Evolutionary conservation across 2,888 invertebrate genomes (phyloP).

Genomic region (Drosophila bunnanda): DNA sequence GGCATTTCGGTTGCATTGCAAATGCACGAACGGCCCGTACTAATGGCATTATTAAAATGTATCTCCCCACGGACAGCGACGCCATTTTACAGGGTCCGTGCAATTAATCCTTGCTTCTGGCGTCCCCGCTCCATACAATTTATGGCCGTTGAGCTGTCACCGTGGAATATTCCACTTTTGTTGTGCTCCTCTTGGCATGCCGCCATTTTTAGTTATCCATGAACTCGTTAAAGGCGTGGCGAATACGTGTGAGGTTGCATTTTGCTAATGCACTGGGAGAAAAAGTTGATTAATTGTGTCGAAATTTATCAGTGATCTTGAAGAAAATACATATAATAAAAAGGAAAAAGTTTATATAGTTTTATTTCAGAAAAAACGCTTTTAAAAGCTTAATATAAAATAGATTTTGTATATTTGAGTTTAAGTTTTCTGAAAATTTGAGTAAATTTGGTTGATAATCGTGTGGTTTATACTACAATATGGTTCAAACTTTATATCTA

Average conservation of each 20-base stretch:
- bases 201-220: constrained; percentile 78
- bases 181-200: constrained; percentile 68
- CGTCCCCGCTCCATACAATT: not conserved
- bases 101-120: constrained; percentile 57
- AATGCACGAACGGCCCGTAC: constrained; percentile 61
- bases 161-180: constrained; percentile 29
- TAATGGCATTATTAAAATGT: constrained; percentile 54
- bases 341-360: not conserved
- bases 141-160: constrained; percentile 26
- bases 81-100: constrained; percentile 57
- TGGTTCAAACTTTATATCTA: no score
- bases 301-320: not conserved
- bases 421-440: not conserved
- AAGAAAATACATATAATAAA: not conserved
- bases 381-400: not conserved
- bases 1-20: constrained; percentile 38
- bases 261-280: not conserved
- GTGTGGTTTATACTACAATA: not conserved
- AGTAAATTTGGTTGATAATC: not conserved
- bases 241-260: constrained; percentile 26
- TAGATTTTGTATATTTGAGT: not conserved
- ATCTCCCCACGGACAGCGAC: constrained; percentile 15
- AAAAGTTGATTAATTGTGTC: not conserved
- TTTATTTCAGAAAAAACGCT: no score
- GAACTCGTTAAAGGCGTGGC: constrained; percentile 72